A percentile compares a stretch with the other conserved stretches of the same genome.
Conservation (phyloP, 2,797 vertebrate species). For the Dicrostonyx torquatus region DNA sequence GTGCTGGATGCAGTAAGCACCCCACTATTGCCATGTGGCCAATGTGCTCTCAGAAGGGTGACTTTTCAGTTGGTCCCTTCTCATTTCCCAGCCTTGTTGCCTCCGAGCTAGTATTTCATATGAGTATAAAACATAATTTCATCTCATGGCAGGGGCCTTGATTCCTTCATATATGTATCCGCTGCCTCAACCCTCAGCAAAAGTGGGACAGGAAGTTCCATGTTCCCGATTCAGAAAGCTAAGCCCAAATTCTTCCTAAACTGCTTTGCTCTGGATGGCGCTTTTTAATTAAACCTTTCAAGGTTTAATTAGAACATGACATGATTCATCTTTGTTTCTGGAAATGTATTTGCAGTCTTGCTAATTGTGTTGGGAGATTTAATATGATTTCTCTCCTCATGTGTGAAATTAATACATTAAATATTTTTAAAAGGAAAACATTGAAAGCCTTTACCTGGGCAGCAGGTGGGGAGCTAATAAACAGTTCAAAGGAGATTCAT, state of each 20-base stretch:
- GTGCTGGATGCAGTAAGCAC: fast-evolving
- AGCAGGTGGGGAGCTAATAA: neutral
- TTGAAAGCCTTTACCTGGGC: slow-evolving; percentile 59
- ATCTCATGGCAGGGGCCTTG: fast-evolving
- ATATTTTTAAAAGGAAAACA: slow-evolving; percentile 49
- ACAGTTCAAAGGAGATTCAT: slow-evolving; percentile 3
- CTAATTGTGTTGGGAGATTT: slow-evolving; percentile 83
- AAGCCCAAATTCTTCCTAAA: slow-evolving; percentile 70
- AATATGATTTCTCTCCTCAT: slow-evolving; percentile 75
- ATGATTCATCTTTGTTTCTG: slow-evolving; percentile 83
- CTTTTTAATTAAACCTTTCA: slow-evolving; percentile 85
- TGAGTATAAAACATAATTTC: fast-evolving
- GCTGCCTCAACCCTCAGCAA: neutral
- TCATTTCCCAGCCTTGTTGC: neutral
- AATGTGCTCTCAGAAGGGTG: neutral
- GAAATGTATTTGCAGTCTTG: slow-evolving; percentile 79
- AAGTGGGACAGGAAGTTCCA: neutral
- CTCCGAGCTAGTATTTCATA: neutral
- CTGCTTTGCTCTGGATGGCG: slow-evolving; percentile 74
- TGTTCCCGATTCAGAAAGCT: neutral
- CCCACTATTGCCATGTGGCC: fast-evolving
- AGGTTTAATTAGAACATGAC: slow-evolving; percentile 84
- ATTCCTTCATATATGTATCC: fast-evolving
- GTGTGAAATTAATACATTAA: slow-evolving; percentile 74
- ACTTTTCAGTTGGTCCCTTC: neutral